phyloP scores from a whole-genome alignment of 2,113 vertebrate species.

The Pygoscelis antarcticus region DNA sequence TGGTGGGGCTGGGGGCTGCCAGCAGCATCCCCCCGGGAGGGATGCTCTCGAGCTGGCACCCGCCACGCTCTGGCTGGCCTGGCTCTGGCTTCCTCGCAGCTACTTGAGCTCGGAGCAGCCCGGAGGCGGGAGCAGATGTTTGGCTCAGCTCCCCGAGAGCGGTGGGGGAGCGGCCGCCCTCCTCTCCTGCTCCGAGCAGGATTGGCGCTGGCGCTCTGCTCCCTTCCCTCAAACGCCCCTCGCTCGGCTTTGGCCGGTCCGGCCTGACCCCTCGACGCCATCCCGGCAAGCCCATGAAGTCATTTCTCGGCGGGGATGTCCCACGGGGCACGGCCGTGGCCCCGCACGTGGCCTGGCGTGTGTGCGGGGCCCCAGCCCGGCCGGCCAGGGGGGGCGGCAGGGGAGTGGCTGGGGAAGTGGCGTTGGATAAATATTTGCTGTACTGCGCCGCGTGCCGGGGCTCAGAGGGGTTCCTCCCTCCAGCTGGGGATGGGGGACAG shows the following conservation, averaged over 20 bases:
- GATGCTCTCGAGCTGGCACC: not conserved
- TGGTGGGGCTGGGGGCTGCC: not conserved
- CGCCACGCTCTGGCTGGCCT: not conserved
- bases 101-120: not conserved
- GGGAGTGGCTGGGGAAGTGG: not conserved
- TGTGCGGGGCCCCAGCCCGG: not conserved
- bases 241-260: not conserved
- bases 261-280: not conserved
- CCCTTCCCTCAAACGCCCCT: not conserved
- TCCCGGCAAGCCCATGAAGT: not conserved
- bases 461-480: not conserved
- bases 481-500: not conserved
- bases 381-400: not conserved
- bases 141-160: not conserved
- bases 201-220: not conserved
- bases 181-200: not conserved
- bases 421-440: constrained; percentile 59
- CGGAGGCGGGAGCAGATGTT: constrained; percentile 53
- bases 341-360: not conserved
- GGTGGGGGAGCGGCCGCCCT: not conserved
- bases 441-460: not conserved
- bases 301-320: not conserved
- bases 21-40: fast-evolving
- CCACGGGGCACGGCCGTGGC: not conserved
- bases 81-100: not conserved